Evolutionary conservation across 2,113 vertebrate species (phyloP).

Genomic region (Ctenodactylus gundi): DNA sequence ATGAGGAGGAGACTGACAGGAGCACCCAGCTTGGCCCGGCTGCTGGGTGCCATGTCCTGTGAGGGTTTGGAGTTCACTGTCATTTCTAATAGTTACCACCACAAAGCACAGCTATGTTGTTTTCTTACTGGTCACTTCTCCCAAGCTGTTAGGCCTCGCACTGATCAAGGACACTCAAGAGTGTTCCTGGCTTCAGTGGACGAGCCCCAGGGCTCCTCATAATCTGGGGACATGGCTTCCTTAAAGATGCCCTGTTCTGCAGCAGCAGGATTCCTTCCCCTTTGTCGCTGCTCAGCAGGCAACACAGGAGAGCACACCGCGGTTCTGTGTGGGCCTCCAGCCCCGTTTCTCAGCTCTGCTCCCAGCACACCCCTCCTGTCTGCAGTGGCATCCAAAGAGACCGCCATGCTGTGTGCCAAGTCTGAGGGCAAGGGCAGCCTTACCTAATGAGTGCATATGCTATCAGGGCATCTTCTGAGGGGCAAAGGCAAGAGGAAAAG

Average conservation of each 20-base stretch:
- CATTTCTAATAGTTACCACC: conserved; percentile 30
- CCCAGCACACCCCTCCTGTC: not conserved
- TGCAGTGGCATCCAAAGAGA: not conserved
- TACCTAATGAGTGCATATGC: not conserved
- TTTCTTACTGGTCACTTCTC: conserved; percentile 8
- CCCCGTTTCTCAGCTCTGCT: not conserved
- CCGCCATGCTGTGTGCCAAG: not conserved
- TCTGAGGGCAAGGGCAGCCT: conserved; percentile 4
- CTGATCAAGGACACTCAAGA: not conserved
- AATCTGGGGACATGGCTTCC: not conserved
- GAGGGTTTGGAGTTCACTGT: not conserved
- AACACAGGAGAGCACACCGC: not conserved
- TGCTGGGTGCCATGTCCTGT: not conserved
- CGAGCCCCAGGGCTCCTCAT: not conserved
- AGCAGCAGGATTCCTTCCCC: not conserved
- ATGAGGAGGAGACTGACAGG: conserved; percentile 4
- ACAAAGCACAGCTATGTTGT: not conserved
- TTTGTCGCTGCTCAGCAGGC: not conserved
- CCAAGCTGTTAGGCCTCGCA: not conserved
- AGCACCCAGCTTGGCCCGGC: not conserved
- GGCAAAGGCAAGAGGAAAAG: conserved; percentile 42
- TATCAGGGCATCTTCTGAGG: conserved; percentile 29
- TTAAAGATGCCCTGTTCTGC: not conserved
- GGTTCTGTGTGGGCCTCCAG: not conserved
- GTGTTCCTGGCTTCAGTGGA: conserved; percentile 18